Conservation (phyloP, 2,113 vertebrate genomes). For the Antennarius striatus region DNA sequence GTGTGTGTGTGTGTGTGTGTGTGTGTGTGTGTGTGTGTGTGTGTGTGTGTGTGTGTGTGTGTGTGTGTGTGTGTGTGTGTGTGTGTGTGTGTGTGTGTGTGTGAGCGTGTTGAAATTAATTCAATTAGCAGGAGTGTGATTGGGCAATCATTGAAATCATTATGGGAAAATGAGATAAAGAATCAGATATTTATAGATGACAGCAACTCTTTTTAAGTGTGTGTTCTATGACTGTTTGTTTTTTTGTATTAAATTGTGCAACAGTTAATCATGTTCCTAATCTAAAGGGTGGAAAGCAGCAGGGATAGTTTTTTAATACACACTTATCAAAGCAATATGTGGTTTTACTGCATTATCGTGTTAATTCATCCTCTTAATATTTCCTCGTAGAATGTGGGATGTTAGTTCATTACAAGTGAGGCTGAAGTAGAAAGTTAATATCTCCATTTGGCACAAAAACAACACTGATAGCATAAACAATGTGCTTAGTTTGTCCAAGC, state of each 20-base stretch:
- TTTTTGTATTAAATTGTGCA: conserved; percentile 25
- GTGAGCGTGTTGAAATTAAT: conserved; percentile 43
- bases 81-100: conserved; percentile 22
- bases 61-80: conserved; percentile 21
- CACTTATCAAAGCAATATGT: conserved; percentile 4
- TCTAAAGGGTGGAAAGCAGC: not conserved
- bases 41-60: conserved; percentile 24
- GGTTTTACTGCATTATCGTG: not conserved
- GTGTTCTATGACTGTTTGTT: conserved; percentile 18
- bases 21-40: conserved; percentile 20
- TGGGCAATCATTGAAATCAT: conserved; percentile 42
- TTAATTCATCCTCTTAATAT: not conserved
- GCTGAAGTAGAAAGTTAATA: not conserved
- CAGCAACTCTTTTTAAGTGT: conserved; percentile 8
- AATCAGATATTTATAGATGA: conserved; percentile 26
- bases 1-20: conserved; percentile 21
- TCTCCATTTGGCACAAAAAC: not conserved
- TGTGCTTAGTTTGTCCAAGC: not conserved
- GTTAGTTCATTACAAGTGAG: not conserved
- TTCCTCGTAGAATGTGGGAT: not conserved
- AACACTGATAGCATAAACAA: not conserved
- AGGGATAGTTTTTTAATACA: not conserved
- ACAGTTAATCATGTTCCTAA: conserved; percentile 4
- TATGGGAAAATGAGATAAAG: conserved; percentile 26
- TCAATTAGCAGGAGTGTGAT: conserved; percentile 56